Evolutionary conservation across 2,888 invertebrate genomes (phyloP).

Genomic region (Pediacus dermestoides): DNA sequence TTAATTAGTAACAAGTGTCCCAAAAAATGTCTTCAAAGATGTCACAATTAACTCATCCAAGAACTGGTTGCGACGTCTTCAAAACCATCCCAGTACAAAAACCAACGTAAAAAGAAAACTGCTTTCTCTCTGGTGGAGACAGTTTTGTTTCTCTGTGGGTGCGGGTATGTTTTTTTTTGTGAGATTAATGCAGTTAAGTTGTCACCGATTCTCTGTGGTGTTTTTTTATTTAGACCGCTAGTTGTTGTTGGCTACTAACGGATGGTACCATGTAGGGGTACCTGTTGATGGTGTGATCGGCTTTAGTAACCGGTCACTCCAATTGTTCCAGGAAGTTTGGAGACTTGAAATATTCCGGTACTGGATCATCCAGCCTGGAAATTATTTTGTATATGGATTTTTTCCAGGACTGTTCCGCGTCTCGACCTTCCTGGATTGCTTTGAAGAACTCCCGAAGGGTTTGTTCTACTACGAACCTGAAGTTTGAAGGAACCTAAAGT

Average conservation of each 20-base stretch:
- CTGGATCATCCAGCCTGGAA: constrained; percentile 96
- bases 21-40: constrained; percentile 37
- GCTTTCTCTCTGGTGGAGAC: too few species aligned
- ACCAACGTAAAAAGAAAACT: constrained; percentile 37
- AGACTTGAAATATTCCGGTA: constrained; percentile 99
- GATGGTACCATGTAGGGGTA: constrained; percentile 33
- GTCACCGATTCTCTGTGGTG: constrained; percentile 48
- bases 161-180: constrained; percentile 37
- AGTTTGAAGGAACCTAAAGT: constrained; percentile 92
- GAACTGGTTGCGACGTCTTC: constrained; percentile 32
- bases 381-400: constrained; percentile 99
- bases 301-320: constrained; percentile 62
- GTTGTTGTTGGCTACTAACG: constrained; percentile 24
- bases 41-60: constrained; percentile 30
- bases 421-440: constrained; percentile 94
- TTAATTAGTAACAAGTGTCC: constrained; percentile 28
- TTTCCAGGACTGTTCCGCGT: constrained; percentile 99
- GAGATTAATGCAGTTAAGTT: constrained; percentile 34
- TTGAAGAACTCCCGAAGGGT: constrained; percentile 98
- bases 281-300: constrained; percentile 40
- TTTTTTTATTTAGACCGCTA: constrained; percentile 17
- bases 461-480: constrained; percentile 95
- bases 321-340: constrained; percentile 99
- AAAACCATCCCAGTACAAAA: constrained; percentile 43
- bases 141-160: too few species aligned